Evolutionary conservation across 2,888 invertebrate genomes (phyloP), one percentile per base, ranked within the genome.

Genomic region (Tricholauxania praeusta): DNA sequence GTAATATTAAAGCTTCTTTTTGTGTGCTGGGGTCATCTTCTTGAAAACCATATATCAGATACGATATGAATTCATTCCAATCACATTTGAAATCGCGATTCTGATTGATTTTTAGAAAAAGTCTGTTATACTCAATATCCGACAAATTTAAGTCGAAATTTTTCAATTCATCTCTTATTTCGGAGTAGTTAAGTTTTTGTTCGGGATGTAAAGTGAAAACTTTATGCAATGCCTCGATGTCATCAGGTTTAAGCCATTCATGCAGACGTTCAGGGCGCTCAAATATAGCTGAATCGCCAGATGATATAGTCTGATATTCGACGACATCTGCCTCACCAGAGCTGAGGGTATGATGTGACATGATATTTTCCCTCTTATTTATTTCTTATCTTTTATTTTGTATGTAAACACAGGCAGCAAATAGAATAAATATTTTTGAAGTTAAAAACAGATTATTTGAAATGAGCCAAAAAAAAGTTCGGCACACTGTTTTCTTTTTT

Each of bases 61-160:
- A 92, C 0, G 94, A 93, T 47, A 95, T 90, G 80, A 94, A 90
- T 85, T 95, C 94, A 82, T 94, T 91, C 94, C 95, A 95, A 76
- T 88, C 90, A 78, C 87, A 89, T 85, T 88, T 86, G 59, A 89
- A 90, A 77, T 90, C 89, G 10, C 89, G 89, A 79, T 89, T 89
- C 72, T 90, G 89, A 80, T 92, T 91, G 76, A 92, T 91, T 77
- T 92, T 91, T 72, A 89, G 83, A 85, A 92, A 93, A 19, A 93
- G 84, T 77, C 90, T 88, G 60, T 91, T 89, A 76, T 89, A 92
- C 60, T 92, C 91, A 0, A 90, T 89, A 52, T 91, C 90, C 52
- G 77, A 82, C 14, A 85, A 83, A 10, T 22, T 55, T 22, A 86
- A 81, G 47, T 82, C 79, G 3, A 83, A 73, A 10, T 77, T 76